These are phyloP conservation scores for Zelleria hepariella DNA, from an alignment of 2,888 invertebrate genomes.

Conservation along the genomic window DNA sequence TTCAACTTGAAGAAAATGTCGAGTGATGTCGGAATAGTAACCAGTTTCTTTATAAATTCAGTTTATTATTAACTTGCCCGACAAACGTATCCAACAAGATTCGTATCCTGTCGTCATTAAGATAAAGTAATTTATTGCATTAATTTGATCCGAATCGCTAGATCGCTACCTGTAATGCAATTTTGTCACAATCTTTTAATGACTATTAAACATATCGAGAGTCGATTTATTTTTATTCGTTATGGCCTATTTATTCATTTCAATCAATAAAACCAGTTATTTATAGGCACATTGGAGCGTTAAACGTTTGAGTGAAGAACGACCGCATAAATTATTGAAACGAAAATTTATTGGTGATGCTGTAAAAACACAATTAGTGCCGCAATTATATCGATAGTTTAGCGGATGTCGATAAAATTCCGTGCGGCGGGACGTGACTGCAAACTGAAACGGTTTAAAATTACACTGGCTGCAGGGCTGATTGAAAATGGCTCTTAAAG, in stretches of 20 bases:
- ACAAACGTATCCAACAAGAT: background rate
- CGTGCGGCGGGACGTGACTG: conserved; percentile 60
- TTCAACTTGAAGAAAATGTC: background rate
- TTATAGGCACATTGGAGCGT: background rate
- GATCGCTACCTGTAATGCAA: background rate
- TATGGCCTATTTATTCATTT: conserved; percentile 2
- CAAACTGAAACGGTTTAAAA: conserved; percentile 47
- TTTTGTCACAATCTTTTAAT: background rate
- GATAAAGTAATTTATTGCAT: background rate
- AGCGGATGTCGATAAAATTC: conserved; percentile 60
- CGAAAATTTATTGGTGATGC: conserved; percentile 19
- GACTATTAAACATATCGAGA: background rate
- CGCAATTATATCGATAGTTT: conserved; percentile 63
- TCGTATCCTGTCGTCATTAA: background rate
- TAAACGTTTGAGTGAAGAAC: conserved; percentile 1
- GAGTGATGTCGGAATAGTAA: background rate
- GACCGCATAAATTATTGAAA: conserved; percentile 34
- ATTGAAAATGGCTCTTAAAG: conserved; percentile 26
- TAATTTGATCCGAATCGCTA: background rate
- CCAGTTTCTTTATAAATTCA: background rate
- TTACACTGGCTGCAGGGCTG: conserved; percentile 11
- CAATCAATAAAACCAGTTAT: conserved; percentile 3
- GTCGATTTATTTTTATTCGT: background rate
- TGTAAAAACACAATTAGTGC: conserved; percentile 63
- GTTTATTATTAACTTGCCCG: background rate